phyloP scores from a whole-genome alignment of 2,113 vertebrate species.

The Phyllopteryx taeniolatus region DNA sequence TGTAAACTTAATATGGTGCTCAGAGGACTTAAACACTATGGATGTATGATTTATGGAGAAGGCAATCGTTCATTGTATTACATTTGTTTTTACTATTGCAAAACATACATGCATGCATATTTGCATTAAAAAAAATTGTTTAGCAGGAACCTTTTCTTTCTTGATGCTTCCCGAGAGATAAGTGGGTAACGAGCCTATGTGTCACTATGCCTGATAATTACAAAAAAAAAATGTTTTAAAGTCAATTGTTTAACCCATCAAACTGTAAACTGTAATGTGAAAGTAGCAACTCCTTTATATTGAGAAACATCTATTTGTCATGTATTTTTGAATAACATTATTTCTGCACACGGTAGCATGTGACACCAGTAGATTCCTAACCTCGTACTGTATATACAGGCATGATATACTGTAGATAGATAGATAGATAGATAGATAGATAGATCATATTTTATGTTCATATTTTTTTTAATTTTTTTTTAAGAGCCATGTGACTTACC shows the following conservation, averaged over 20 bases:
- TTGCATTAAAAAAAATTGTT: neutral
- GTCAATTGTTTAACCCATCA: too few relatives aligned
- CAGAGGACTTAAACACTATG: neutral
- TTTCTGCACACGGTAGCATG: too few relatives aligned
- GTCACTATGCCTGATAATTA: neutral
- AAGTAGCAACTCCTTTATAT: too few relatives aligned
- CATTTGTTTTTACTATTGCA: slow-evolving; percentile 1
- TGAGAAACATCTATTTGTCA: too few relatives aligned
- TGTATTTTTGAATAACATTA: too few relatives aligned
- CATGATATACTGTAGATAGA: neutral
- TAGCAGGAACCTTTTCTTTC: slow-evolving; percentile 56
- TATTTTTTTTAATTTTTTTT: neutral
- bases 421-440: neutral
- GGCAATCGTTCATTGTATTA: neutral
- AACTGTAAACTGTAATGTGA: too few relatives aligned
- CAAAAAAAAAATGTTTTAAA: neutral
- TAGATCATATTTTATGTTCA: neutral
- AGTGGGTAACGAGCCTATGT: slow-evolving; percentile 27
- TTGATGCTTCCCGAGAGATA: slow-evolving; percentile 67
- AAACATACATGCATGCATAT: slow-evolving; percentile 18
- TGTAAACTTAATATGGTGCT: neutral
- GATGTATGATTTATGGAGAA: neutral
- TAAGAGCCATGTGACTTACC: slow-evolving; percentile 54
- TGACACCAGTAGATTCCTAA: too few relatives aligned
- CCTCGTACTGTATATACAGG: too few relatives aligned